Evolutionary conservation across 2,113 vertebrate species (phyloP).

Genomic region (Zapornia atra): DNA sequence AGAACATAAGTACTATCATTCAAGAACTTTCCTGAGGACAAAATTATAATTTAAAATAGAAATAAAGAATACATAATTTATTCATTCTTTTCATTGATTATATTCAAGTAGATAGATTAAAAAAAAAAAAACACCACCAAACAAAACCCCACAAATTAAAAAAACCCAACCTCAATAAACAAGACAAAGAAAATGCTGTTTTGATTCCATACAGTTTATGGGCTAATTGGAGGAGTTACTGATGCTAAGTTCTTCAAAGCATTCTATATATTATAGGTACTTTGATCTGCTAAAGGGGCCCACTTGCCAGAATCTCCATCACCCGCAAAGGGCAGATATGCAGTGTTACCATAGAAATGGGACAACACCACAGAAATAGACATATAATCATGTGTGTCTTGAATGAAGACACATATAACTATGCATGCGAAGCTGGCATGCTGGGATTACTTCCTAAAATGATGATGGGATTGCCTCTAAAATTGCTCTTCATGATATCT

Average conservation of each 20-base stretch:
- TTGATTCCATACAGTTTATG: not conserved
- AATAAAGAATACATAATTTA: not conserved
- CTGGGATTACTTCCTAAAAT: conserved; percentile 36
- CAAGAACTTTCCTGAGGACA: not conserved
- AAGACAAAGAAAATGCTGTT: fast-evolving
- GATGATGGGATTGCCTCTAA: conserved; percentile 12
- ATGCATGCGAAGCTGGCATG: conserved; percentile 35
- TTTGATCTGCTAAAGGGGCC: not conserved
- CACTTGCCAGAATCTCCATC: not conserved
- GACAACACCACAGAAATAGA: not conserved
- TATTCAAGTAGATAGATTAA: not conserved
- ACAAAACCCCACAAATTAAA: too few species aligned
- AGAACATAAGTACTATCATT: not conserved
- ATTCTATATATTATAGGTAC: not conserved
- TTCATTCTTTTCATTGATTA: not conserved
- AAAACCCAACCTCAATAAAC: too few species aligned
- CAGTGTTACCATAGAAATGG: conserved; percentile 57
- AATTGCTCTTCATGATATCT: not conserved
- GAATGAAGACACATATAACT: not conserved
- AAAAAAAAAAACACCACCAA: too few species aligned
- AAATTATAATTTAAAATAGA: not conserved
- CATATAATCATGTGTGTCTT: not conserved
- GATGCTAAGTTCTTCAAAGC: not conserved
- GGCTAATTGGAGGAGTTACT: not conserved
- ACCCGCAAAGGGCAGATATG: not conserved